Evolutionary conservation across 1,140 invertebrate genomes (phyloP).

Genomic region (Bombus difficillimus): DNA sequence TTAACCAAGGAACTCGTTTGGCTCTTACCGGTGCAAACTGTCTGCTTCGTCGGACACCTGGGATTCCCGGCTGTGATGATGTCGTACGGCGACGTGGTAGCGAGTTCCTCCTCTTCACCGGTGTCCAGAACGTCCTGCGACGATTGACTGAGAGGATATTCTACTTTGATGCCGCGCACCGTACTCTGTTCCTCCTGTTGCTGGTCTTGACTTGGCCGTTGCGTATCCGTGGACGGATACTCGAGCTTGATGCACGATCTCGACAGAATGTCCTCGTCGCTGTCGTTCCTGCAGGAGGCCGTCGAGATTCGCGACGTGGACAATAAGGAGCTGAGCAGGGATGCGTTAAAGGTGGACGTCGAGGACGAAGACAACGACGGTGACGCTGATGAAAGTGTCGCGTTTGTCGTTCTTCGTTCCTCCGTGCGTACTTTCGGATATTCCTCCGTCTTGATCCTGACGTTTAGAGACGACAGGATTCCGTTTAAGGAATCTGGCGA

Average conservation of each 20-base stretch:
- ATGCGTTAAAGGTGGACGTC: conserved; percentile 67
- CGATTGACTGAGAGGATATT: conserved; percentile 64
- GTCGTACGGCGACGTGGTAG: conserved; percentile 71
- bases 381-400: conserved; percentile 30
- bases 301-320: conserved; percentile 64
- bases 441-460: conserved; percentile 74
- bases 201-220: conserved; percentile 14
- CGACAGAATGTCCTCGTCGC: conserved; percentile 48
- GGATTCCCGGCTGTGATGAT: conserved; percentile 53
- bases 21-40: conserved; percentile 22
- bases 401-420: conserved; percentile 46
- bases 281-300: conserved; percentile 24
- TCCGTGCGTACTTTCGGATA: conserved; percentile 48
- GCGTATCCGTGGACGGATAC: conserved; percentile 32
- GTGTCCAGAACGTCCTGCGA: conserved; percentile 67
- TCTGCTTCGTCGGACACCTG: conserved; percentile 26
- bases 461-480: conserved; percentile 69
- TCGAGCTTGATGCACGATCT: conserved; percentile 65
- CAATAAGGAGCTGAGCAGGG: conserved; percentile 73
- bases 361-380: conserved; percentile 53
- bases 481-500: conserved; percentile 72
- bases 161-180: conserved; percentile 59
- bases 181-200: conserved; percentile 20
- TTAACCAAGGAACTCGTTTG: conserved; percentile 44
- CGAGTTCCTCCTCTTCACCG: conserved; percentile 63